Conservation (phyloP, 2,888 invertebrate genomes). For the Sialis fuliginosa region DNA sequence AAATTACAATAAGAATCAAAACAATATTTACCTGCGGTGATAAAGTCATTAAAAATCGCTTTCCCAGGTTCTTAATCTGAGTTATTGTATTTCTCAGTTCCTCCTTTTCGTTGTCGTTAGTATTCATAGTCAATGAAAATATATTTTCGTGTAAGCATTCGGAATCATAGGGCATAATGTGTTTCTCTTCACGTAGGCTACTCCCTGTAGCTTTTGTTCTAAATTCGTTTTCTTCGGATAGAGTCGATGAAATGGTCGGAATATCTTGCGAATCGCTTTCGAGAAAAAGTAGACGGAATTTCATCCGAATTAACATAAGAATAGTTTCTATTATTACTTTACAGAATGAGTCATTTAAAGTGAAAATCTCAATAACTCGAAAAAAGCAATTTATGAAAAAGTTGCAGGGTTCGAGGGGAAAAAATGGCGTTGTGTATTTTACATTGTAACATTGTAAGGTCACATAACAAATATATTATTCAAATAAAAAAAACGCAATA, state of each 20-base stretch:
- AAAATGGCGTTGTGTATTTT: no score
- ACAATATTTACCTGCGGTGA: constrained; percentile 20
- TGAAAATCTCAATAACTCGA: no score
- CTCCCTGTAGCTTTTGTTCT: constrained; percentile 3
- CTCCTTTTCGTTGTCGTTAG: constrained; percentile 9
- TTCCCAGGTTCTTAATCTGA: constrained; percentile 3
- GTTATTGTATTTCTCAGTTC: constrained; percentile 6
- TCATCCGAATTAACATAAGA: no score
- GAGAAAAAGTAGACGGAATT: no score
- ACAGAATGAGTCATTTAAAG: no score
- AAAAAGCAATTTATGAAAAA: no score
- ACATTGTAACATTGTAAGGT: no score
- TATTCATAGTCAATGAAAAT: constrained; percentile 13
- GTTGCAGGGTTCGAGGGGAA: no score
- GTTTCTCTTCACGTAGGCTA: neutral
- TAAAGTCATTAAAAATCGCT: constrained; percentile 17
- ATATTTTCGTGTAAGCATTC: constrained; percentile 28
- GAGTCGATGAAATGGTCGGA: constrained; percentile 12
- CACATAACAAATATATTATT: no score
- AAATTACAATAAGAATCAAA: neutral
- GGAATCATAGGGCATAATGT: constrained; percentile 19
- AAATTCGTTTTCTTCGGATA: constrained; percentile 15
- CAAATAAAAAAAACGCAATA: no score
- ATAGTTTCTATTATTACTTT: no score
- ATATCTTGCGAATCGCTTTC: neutral